Conservation (phyloP, 53 echinoderm and acorn worm species). For the Mesocentrotus franciscanus region DNA sequence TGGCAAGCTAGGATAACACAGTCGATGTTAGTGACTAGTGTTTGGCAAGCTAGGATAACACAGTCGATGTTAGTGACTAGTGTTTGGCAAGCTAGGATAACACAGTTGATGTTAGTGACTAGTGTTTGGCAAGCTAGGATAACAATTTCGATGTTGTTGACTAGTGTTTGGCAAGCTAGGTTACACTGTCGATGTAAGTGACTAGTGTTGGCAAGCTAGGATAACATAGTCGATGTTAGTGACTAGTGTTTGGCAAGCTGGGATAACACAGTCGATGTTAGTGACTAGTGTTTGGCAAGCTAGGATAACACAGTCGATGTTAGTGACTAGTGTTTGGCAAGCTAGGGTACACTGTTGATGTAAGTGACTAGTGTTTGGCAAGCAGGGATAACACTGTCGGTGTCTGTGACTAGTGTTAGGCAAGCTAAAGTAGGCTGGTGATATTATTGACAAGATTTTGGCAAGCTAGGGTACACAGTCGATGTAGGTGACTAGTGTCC, state of each 20-base stretch:
- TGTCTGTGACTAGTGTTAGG: background rate
- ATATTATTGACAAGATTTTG: background rate
- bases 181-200: background rate
- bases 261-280: background rate
- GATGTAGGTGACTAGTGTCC: background rate
- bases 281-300: background rate
- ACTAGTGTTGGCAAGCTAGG: background rate
- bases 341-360: background rate
- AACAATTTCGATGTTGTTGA: background rate
- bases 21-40: background rate
- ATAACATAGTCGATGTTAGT: background rate
- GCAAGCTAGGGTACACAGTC: background rate
- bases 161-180: background rate
- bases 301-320: background rate
- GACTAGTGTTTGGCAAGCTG: background rate
- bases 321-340: background rate
- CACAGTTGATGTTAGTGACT: background rate
- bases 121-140: background rate
- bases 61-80: background rate
- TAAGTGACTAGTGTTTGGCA: background rate
- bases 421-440: background rate
- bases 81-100: background rate
- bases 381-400: background rate
- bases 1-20: background rate
- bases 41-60: background rate